Base-by-base conservation (phyloP, 2,113 vertebrate species). In the Eleginops maclovinus region DNA sequence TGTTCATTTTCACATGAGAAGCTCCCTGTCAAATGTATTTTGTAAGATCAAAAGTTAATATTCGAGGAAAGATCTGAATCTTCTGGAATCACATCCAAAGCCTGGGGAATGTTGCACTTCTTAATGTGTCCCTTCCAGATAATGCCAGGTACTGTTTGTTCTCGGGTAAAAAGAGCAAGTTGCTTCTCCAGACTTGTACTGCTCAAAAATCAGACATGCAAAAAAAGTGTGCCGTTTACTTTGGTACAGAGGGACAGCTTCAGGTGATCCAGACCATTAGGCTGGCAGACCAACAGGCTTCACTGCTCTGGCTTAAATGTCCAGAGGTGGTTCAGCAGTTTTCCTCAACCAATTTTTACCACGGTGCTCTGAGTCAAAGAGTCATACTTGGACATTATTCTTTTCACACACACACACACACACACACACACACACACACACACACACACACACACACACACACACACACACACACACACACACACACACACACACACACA, bases 301-400 rank as follows among this genome's bases (percentile, higher is more conserved):
- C 70, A 67, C 58, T 72, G 70, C 54, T 19, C 53, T 88, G 80
- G 80, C 31, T 59, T 62, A 80, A 85, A 86, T 31, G 69, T 65
- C 70, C 72, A 83, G 65, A 83, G 72, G 77, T 63, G 70, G 77
- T 80, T 69, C 78, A 79, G 78, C 68, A 62, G 56, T 72, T 82
- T 73, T 69, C 47, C 50, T 58, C 66, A 36, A 81, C 88, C 88
- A 90, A 81, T 68, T 85, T 83, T 70, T 72, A 81, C 73, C 85
- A 86, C 62, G 69, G 72, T 72, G 78, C 80, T 84, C 64, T 56
- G 51, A 36, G 67, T 36, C 67, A 54, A 77, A 70, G 76, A 9
- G 14, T 36, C 6, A 36, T 36, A 36, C 75, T 55, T 59, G 73
- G 84, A 81, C 63, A 78, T 88, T 75, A 89, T 81, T 86, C 82